phyloP scores from a whole-genome alignment of 2,797 vertebrate species.

The Serranus cabrilla region DNA sequence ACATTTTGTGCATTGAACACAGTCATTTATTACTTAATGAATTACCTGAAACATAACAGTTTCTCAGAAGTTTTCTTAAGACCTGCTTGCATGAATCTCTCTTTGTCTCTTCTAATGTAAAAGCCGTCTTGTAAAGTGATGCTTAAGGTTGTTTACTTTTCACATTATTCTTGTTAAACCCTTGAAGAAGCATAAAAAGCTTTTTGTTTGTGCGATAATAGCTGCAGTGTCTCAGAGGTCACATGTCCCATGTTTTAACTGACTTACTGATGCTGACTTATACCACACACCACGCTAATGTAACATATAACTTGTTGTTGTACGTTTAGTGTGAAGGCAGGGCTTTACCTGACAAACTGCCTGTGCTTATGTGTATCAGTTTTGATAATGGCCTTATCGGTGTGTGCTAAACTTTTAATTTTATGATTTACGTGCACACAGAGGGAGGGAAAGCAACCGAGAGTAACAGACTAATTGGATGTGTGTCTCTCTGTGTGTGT shows the following conservation, averaged over 20 bases:
- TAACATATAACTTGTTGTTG: slow-evolving; percentile 1
- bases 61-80: too few species aligned
- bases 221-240: slow-evolving; percentile 13
- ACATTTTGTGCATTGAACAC: too few species aligned
- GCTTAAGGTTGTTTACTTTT: not conserved
- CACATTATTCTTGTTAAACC: slow-evolving; percentile 7
- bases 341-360: slow-evolving; percentile 28
- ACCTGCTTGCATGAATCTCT: not conserved
- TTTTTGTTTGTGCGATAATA: not conserved
- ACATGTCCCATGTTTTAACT: not conserved
- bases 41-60: too few species aligned
- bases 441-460: slow-evolving; percentile 12
- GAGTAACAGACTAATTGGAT: slow-evolving; percentile 56
- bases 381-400: slow-evolving; percentile 33
- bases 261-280: slow-evolving; percentile 1
- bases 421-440: slow-evolving; percentile 39
- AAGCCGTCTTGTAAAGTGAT: not conserved
- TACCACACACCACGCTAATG: not conserved
- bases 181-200: not conserved
- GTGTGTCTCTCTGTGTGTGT: slow-evolving; percentile 36
- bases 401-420: slow-evolving; percentile 32
- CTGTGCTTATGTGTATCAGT: not conserved
- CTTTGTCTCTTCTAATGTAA: not conserved
- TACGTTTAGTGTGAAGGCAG: slow-evolving; percentile 15
- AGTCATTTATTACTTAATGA: too few species aligned